A percentile compares a stretch with the other conserved stretches of the same genome.
phyloP scores from a whole-genome alignment of 2,888 invertebrate genomes.

The Conus canariensis region DNA sequence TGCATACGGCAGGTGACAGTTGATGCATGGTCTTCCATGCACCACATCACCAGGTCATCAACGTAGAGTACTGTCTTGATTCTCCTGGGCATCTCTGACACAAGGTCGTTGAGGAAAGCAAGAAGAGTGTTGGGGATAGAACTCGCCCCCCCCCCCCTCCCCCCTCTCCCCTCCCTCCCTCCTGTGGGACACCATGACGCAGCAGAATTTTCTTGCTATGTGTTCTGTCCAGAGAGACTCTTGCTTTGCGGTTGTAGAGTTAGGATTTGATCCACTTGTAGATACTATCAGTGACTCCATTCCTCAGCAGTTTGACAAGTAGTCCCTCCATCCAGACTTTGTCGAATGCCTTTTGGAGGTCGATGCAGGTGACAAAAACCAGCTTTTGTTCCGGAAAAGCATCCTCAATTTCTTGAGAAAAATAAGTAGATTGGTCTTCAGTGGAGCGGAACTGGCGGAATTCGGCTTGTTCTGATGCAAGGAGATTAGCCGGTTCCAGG shows the following conservation, averaged over 20 bases:
- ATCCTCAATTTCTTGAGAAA: slow-evolving; percentile 13
- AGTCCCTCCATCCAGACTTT: neutral
- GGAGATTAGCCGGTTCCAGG: slow-evolving; percentile 6
- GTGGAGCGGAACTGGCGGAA: slow-evolving; percentile 11
- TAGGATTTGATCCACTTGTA: too few species aligned
- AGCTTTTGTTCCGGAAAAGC: slow-evolving; percentile 1
- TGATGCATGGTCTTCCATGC: slow-evolving; percentile 2
- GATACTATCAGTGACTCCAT: neutral
- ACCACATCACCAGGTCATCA: slow-evolving; percentile 38
- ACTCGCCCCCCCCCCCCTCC: neutral
- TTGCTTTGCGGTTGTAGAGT: too few species aligned
- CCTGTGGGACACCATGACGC: slow-evolving; percentile 37
- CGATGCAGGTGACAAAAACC: neutral
- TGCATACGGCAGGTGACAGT: neutral
- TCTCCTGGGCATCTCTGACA: too few species aligned
- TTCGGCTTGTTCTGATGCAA: slow-evolving; percentile 11
- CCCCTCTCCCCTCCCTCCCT: neutral
- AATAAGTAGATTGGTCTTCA: slow-evolving; percentile 20
- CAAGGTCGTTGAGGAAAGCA: neutral
- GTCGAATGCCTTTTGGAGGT: neutral
- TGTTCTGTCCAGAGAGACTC: neutral
- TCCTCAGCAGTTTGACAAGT: neutral
- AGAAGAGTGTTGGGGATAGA: slow-evolving; percentile 38
- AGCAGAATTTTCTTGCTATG: slow-evolving; percentile 9
- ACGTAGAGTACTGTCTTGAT: slow-evolving; percentile 29